Base-by-base conservation (phyloP, 2,888 invertebrate genomes). In the Acronicta aceris region DNA sequence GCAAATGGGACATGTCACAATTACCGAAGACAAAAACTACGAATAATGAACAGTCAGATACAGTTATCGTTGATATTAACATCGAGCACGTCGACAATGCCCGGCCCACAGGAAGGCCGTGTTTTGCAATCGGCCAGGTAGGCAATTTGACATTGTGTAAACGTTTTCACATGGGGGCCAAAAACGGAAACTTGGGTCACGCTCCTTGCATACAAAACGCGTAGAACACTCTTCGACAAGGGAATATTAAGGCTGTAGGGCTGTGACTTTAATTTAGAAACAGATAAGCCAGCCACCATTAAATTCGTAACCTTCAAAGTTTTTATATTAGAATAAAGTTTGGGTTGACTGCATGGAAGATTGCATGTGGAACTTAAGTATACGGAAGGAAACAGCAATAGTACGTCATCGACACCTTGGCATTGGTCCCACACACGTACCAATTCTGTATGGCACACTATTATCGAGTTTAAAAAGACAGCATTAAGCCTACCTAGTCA, bases 141-240 rank as follows among this genome's bases (percentile, higher is more conserved):
- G 83, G 79, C 87, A 87, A 89, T 89, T 89, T 88, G 89, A 90
- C 89, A 90, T 91, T 92, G 91, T 90, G 89, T 87, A 88, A 91
- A 90, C 87, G 89, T 90, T 91, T 89, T 89, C 87, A 89, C 89
- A 88, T 89, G 85, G 86, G 81, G 84, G 82, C 88, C 88, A 80
- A 88, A 89, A 90, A 89, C 90, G 92, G 91, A 92, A 89, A 89
- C 89, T 82, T 82, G 82, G 84, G 87, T 87, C 87, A 88, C 89
- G 89, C 88, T 86, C 80, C 82, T 83, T 83, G 91, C 89, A 90
- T 92, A 90, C 88, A 81, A 88, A 80, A 77, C 61, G 57, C 62
- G 74, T 54, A 69, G 60, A 71, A 66, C 74, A 74, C 58, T 59
- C 72, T 59, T 59, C 59, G 49, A 41, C 63, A 62, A 60, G 78